phyloP scores from a whole-genome alignment of 2,113 vertebrate species.

The Hypocryptadius cinnamomeus region DNA sequence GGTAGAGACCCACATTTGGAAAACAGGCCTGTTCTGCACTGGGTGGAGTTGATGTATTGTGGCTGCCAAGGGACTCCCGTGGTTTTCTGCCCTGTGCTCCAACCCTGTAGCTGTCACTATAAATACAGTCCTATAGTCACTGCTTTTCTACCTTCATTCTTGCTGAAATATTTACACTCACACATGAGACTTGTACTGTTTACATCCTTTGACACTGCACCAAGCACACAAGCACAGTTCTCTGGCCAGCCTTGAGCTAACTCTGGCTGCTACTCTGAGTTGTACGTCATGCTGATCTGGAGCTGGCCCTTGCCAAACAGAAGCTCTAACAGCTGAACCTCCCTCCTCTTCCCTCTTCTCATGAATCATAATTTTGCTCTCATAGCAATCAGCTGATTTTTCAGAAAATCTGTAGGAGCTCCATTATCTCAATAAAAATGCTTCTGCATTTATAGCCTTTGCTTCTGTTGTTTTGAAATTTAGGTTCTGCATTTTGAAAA shows the following conservation, averaged over 20 bases:
- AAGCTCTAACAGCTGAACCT: slow-evolving; percentile 21
- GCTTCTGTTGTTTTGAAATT: background rate
- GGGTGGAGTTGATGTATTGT: background rate
- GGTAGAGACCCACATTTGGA: background rate
- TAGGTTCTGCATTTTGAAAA: background rate
- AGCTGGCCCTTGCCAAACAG: background rate
- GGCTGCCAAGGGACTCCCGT: background rate
- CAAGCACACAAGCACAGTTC: background rate
- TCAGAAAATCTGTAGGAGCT: background rate
- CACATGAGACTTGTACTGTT: rapidly evolving
- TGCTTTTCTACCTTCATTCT: background rate
- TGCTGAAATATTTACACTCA: background rate
- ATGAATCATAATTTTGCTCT: slow-evolving; percentile 20
- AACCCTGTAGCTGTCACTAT: background rate
- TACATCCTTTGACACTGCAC: background rate
- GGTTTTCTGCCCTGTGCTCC: background rate
- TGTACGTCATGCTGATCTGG: background rate
- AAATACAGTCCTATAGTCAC: background rate
- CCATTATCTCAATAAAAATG: background rate
- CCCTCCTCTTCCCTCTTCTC: background rate
- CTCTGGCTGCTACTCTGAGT: background rate
- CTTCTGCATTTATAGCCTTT: background rate
- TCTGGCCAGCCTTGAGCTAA: background rate
- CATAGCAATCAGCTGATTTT: slow-evolving; percentile 24
- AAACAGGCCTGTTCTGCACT: background rate